Base-by-base conservation (phyloP, 2,113 vertebrate species). In the Tinamus guttatus region DNA sequence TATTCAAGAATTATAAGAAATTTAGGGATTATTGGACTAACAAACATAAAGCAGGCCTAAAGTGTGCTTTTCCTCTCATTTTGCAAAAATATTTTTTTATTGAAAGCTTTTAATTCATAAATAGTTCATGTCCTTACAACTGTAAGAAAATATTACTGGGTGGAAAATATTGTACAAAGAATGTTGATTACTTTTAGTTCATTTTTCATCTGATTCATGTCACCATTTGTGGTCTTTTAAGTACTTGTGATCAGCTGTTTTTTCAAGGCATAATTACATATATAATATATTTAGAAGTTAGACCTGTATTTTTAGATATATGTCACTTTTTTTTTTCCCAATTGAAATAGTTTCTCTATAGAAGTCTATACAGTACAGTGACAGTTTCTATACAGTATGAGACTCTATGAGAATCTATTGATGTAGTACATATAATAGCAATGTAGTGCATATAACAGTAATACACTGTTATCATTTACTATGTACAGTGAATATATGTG, bases 271-370 rank as follows among this genome's bases (percentile, higher is more conserved):
- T 22, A 76, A n/a, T 80, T 73, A 4, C 18, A 70, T 74, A 63
- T 41, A 6, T 40, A 36, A 86, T 10, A n/a, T 62, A 24, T 12
- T 59, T 9, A 19, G 27, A 49, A 24, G 7, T 27, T 71, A 89
- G 41, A 38, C 0, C 0, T 49, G 43, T 30, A 5, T 74, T 11
- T 25, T 60, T 81, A 49, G 0, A 1, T 40, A 11, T 45, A 19
- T 6, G 58, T 43, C 7, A 30, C 5, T 27, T 2, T 28, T 90
- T 89, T 92, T 54, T 89, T 92, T 54, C 5, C 17, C 1, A 5
- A 40, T 52, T 65, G 11, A 49, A 49, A 49, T 21, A 47, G 7
- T 64, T 91, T 71, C 16, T 71, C 25, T 36, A 30, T 20, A 22
- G 49, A 22, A 49, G 11, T 49, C 49, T 24, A 11, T 22, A 49